Base-by-base conservation (phyloP, 2,888 invertebrate species). In the Cordilura impudica region DNA sequence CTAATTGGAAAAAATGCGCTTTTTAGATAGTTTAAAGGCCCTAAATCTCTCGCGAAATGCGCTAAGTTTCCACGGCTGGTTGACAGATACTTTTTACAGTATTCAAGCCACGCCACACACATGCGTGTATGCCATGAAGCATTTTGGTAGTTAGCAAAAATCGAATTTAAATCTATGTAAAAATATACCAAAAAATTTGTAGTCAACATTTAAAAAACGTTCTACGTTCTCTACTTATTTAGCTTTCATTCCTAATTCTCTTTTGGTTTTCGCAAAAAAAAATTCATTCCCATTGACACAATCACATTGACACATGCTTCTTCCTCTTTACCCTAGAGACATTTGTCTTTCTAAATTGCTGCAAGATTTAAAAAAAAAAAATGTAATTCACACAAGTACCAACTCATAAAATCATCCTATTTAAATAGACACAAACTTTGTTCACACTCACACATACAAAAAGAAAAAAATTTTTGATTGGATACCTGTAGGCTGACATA, bases 241-340 rank as follows among this genome's bases (percentile, higher is more conserved):
- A 10, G n/a, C 14, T 49, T 29, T 31, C n/a, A 12, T 39, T n/a
- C n/a, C 10, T 53, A 19, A 53, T 53, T 43, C 45, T 19, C 60
- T 21, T 49, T 61, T 39, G 49, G 19, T 10, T 29, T 47, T 54
- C 6, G 58, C 66, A 67, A 47, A 39, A 56, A 61, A 54, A 67
- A 54, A 29, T 31, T 58, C 49, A 70, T 75, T 69, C 49, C 29
- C 75, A 75, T 63, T 69, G 75, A 69, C 61, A 74, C 53, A 74
- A 67, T 67, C 54, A 74, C 63, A 69, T 75, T 75, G 75, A 75
- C 76, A 76, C 76, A 76, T 76, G 71, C 54, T 67, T 54, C 66
- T 58, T 76, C 76, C 76, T 63, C 70, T 65, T 43, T 65, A 54
- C 71, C 61, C 71, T 67, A 19, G 66, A 77, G 77, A 72, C 54